Evolutionary conservation across 2,797 vertebrate species (phyloP), one percentile per base, ranked within the genome.

Genomic region (Scleropages formosus): DNA sequence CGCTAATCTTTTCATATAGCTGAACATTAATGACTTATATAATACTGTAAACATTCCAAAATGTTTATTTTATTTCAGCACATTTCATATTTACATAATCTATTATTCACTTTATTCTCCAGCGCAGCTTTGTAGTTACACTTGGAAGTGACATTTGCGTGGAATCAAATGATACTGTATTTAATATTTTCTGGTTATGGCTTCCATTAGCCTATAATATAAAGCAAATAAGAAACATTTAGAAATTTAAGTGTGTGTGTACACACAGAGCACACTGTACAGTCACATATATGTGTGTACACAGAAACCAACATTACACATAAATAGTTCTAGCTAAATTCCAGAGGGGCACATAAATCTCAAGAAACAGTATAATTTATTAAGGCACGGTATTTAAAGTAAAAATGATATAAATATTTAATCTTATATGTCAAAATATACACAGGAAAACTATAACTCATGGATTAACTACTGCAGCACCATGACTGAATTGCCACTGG

Each of bases 361-460:
- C 89, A 87, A 88, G 86, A 87, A 75, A 77, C 75, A 75, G 84
- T 88, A 92, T 91, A 90, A 92, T 80, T 90, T 92, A 91, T 85
- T 90, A 88, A 82, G 85, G 74, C 89, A 91, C 86, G 90, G 90
- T 89, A 86, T 88, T 86, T 89, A 88, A 86, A 62, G 56, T 73
- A 85, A 87, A 85, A 84, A 82, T 86, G 85, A 87, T 90, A 92
- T 94, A 93, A 93, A 94, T 94, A 92, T 86, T 82, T 70, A 82
- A 91, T 90, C 85, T 89, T 87, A 92, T 90, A 78, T 89, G 90
- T 94, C 94, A 93, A 94, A 94, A 96, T 95, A 96, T 96, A 95
- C 93, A 98, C 87, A 96, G 85, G 86, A 93, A 88, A 81, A 89
- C 90, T 83, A 31, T 60, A 60, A 22, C 27, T 72, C 10, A 59